Conservation (phyloP, 2,113 vertebrate genomes). For the Telmatochromis brachygnathus region DNA sequence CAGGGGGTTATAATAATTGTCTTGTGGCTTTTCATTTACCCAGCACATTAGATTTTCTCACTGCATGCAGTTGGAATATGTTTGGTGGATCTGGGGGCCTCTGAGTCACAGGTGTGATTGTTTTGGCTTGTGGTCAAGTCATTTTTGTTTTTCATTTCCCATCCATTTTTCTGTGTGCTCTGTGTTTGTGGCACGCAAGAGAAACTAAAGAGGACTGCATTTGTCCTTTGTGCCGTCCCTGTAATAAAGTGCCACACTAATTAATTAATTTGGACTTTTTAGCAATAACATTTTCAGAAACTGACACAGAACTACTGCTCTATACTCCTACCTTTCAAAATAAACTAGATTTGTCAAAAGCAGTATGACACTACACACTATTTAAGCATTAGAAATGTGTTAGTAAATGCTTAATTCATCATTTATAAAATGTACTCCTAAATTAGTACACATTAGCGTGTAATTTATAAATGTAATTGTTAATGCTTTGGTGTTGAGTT, state of each 20-base stretch:
- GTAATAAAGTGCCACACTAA: neutral
- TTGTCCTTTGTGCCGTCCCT: neutral
- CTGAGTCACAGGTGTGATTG: neutral
- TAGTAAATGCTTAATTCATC: neutral
- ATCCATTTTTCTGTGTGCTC: neutral
- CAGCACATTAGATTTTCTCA: neutral
- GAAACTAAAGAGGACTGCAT: neutral
- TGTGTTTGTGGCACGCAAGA: neutral
- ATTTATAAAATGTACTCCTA: neutral
- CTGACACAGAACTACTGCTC: neutral
- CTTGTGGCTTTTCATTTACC: neutral
- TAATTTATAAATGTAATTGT: neutral
- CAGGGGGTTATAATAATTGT: neutral
- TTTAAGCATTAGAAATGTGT: neutral
- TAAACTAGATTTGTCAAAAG: neutral
- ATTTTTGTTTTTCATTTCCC: rapidly evolving
- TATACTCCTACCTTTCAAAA: neutral
- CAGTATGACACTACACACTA: neutral
- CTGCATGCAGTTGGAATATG: neutral
- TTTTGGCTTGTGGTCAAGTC: neutral
- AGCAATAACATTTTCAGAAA: neutral
- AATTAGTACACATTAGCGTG: neutral
- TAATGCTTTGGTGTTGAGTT: neutral
- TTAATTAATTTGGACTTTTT: neutral
- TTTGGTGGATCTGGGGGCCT: neutral